Conservation (phyloP, 2,888 invertebrate species). For the Himalopsyche anomala region DNA sequence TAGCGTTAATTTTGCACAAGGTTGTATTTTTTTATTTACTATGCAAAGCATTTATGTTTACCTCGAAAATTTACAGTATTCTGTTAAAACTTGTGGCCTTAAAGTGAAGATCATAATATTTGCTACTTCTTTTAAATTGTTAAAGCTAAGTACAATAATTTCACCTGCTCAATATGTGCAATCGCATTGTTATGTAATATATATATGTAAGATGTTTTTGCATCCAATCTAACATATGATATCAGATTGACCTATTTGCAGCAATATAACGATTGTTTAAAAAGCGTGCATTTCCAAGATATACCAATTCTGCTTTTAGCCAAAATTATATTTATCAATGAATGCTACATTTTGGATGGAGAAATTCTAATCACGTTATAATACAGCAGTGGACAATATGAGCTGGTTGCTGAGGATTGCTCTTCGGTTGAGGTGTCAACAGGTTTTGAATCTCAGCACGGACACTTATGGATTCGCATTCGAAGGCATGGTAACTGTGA, state of each 20-base stretch:
- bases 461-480: too few species aligned
- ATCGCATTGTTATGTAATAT: slow-evolving; percentile 39
- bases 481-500: too few species aligned
- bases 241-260: not conserved
- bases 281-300: too few species aligned
- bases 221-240: not conserved
- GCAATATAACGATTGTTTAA: not conserved
- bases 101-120: slow-evolving; percentile 29
- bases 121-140: slow-evolving; percentile 25
- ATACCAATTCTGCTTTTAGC: too few species aligned
- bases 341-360: too few species aligned
- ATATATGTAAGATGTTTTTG: slow-evolving; percentile 17
- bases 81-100: slow-evolving; percentile 48
- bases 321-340: too few species aligned
- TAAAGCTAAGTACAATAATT: slow-evolving; percentile 45
- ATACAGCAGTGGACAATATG: too few species aligned
- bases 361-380: too few species aligned
- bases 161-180: slow-evolving; percentile 46
- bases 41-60: slow-evolving; percentile 43
- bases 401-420: too few species aligned
- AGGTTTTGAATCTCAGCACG: too few species aligned
- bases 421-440: too few species aligned
- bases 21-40: slow-evolving; percentile 36
- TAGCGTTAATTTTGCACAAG: slow-evolving; percentile 47
- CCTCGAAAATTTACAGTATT: slow-evolving; percentile 14